Percentiles rank a stretch among this genome's conserved stretches.
These are phyloP conservation scores for Icerya purchasi DNA, from an alignment of 2,888 invertebrate species.

Conservation along the genomic window DNA sequence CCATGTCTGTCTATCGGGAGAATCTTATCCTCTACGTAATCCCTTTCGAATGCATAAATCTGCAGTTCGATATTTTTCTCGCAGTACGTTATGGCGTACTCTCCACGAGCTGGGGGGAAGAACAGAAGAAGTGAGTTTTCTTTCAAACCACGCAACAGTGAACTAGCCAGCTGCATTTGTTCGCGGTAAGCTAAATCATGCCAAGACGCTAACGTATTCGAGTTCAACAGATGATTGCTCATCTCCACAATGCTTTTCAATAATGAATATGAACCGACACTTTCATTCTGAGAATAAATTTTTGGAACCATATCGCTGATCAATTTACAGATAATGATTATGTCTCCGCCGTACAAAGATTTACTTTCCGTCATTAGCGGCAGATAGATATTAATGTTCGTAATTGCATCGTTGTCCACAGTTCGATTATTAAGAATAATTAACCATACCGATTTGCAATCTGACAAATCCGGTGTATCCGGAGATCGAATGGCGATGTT, in stretches of 20 bases:
- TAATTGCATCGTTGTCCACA: conserved; percentile 46
- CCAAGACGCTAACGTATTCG: conserved; percentile 67
- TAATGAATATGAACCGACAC: conserved; percentile 65
- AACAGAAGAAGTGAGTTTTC: conserved; percentile 74
- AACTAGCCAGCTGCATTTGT: conserved; percentile 67
- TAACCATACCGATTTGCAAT: conserved; percentile 71
- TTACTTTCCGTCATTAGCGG: conserved; percentile 66
- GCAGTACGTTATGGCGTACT: conserved; percentile 61
- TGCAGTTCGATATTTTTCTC: conserved; percentile 77
- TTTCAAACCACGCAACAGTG: conserved; percentile 61
- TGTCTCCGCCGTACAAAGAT: conserved; percentile 70
- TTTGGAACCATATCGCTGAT: conserved; percentile 67
- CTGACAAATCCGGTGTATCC: conserved; percentile 60
- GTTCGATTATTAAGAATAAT: conserved; percentile 62
- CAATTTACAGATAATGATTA: conserved; percentile 72
- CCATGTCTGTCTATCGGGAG: conserved; percentile 43
- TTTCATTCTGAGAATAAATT: conserved; percentile 58
- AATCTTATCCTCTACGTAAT: conserved; percentile 49
- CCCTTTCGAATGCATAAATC: conserved; percentile 60
- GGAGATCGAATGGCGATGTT: conserved; percentile 37
- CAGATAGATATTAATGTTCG: conserved; percentile 59
- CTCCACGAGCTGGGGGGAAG: conserved; percentile 57
- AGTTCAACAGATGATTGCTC: conserved; percentile 65
- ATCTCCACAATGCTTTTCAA: conserved; percentile 64
- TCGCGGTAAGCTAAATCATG: conserved; percentile 61